A percentile compares a stretch with the other conserved stretches of the same genome.
Conservation (phyloP, 2,113 vertebrate species). For the Channa argus region DNA sequence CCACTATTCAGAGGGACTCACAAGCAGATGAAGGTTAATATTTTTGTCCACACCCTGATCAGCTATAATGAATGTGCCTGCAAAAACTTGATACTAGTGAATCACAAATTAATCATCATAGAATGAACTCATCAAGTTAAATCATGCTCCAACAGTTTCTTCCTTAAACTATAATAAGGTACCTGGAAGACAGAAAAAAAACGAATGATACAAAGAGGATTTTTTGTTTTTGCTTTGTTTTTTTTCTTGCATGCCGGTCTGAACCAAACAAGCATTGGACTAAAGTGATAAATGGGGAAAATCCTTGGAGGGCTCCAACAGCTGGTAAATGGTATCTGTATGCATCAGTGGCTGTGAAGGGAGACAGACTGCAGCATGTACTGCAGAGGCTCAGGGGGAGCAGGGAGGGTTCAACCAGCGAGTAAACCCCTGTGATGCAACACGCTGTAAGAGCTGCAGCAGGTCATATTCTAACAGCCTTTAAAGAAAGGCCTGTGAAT, state of each 20-base stretch:
- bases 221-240: conserved; percentile 12
- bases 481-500: not conserved
- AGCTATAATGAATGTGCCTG: conserved; percentile 26
- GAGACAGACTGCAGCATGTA: conserved; percentile 67
- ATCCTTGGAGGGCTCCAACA: conserved; percentile 46
- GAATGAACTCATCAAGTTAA: not conserved
- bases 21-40: conserved; percentile 34
- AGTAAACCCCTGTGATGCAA: conserved; percentile 74
- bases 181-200: not conserved
- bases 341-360: conserved; percentile 62
- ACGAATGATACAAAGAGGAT: not conserved
- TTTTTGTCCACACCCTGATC: conserved; percentile 42
- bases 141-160: not conserved
- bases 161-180: not conserved
- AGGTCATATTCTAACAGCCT: not conserved
- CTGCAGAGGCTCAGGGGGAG: conserved; percentile 62
- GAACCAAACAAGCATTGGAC: conserved; percentile 19
- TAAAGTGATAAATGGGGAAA: conserved; percentile 55
- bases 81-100: conserved; percentile 43
- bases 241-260: conserved; percentile 16
- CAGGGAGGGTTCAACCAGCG: conserved; percentile 24
- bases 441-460: conserved; percentile 57
- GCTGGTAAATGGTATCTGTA: conserved; percentile 68
- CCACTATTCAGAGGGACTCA: conserved; percentile 11
- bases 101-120: conserved; percentile 43